Conservation (phyloP, 2,888 invertebrate genomes). For the Macrophya annulata region DNA sequence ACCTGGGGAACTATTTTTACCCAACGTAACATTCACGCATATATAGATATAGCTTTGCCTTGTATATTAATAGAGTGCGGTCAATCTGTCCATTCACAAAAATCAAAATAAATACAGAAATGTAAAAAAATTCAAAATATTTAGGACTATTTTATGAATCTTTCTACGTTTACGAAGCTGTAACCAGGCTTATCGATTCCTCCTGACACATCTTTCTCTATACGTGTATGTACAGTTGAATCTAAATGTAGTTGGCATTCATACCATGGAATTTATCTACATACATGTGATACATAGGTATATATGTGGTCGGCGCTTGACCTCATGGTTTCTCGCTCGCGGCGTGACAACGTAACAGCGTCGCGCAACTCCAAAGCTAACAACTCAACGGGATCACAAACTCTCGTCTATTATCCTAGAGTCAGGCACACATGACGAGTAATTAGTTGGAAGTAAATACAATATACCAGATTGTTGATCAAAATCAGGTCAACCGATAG, state of each 20-base stretch:
- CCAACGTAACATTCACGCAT: not conserved
- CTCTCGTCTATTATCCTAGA: slow-evolving; percentile 18
- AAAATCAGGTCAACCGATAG: not conserved
- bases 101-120: not conserved
- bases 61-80: slow-evolving; percentile 24
- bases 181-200: not conserved
- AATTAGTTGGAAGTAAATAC: not conserved
- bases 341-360: not conserved
- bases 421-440: not conserved
- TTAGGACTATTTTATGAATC: not conserved
- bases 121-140: not conserved
- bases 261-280: not conserved
- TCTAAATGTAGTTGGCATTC: not conserved
- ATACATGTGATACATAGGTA: not conserved
- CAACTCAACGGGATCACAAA: slow-evolving; percentile 20
- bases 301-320: slow-evolving; percentile 8
- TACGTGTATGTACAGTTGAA: not conserved
- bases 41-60: not conserved
- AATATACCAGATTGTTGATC: not conserved
- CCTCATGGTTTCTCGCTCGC: slow-evolving; percentile 27
- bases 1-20: slow-evolving; percentile 30
- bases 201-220: not conserved
- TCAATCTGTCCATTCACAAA: slow-evolving; percentile 18
- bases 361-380: not conserved
- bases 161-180: not conserved